Conservation (phyloP, 2,113 vertebrate genomes). For the Aleadryas rufinucha region DNA sequence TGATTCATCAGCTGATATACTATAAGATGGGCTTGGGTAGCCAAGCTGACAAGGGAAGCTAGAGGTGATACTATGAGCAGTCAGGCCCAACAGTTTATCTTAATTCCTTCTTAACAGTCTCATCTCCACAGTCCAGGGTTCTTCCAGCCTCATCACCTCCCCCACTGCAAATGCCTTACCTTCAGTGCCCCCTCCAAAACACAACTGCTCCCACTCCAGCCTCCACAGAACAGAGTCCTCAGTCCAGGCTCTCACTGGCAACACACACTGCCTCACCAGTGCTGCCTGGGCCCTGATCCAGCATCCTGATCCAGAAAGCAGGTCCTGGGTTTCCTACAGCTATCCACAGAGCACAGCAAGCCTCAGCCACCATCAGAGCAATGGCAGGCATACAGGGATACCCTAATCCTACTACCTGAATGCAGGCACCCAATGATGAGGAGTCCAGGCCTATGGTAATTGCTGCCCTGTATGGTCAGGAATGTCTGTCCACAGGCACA, state of each 20-base stretch:
- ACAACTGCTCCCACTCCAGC: rapidly evolving
- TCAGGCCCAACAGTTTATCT: neutral
- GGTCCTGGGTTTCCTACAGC: neutral
- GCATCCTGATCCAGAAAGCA: neutral
- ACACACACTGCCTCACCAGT: neutral
- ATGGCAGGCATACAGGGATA: rapidly evolving
- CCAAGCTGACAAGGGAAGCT: neutral
- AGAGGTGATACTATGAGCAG: neutral
- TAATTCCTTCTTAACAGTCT: neutral
- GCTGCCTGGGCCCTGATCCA: neutral
- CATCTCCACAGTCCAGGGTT: neutral
- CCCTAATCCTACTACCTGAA: neutral
- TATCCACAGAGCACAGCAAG: neutral
- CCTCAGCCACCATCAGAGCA: neutral
- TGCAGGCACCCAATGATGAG: rapidly evolving
- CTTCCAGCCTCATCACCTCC: neutral
- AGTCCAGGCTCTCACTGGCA: neutral
- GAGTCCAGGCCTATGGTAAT: rapidly evolving
- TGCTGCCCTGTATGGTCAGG: neutral
- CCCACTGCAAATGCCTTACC: neutral
- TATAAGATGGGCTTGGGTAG: neutral
- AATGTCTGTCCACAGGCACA: neutral
- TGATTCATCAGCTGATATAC: neutral
- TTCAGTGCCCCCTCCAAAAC: neutral
- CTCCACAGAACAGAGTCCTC: neutral